These are phyloP conservation scores for Cerastis rubricosa DNA, from an alignment of 2,888 invertebrate species.

Conservation along the genomic window DNA sequence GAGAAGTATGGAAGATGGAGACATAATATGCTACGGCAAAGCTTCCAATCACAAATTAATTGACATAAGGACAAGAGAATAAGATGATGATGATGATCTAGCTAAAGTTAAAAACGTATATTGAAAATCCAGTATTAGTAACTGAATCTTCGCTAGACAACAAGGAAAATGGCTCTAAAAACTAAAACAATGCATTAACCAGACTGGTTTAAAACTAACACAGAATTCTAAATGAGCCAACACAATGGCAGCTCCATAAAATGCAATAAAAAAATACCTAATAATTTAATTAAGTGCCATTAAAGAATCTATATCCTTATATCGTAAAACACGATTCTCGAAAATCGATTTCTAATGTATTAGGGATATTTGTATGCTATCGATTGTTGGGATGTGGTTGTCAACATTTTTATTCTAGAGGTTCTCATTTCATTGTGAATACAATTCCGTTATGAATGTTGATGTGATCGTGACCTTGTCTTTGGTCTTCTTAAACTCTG, in stretches of 20 bases:
- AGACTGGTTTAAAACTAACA: slow-evolving; percentile 34
- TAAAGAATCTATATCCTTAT: slow-evolving; percentile 71
- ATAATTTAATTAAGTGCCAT: slow-evolving; percentile 68
- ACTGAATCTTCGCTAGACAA: slow-evolving; percentile 21
- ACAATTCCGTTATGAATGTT: not conserved
- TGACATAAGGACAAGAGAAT: not conserved
- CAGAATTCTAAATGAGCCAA: slow-evolving; percentile 43
- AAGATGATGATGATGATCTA: not conserved
- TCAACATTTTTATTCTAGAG: slow-evolving; percentile 48
- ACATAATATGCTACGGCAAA: not conserved
- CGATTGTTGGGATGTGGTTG: slow-evolving; percentile 37
- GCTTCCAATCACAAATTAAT: not conserved
- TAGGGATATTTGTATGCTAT: slow-evolving; percentile 62
- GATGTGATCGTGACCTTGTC: too few relatives aligned
- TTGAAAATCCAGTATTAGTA: not conserved
- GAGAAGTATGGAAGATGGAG: not conserved
- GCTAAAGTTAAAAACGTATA: not conserved
- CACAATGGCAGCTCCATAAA: slow-evolving; percentile 45
- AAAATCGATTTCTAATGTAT: slow-evolving; percentile 72
- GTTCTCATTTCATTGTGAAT: slow-evolving; percentile 6
- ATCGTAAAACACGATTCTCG: slow-evolving; percentile 72
- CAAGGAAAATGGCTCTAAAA: slow-evolving; percentile 42
- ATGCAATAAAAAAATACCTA: slow-evolving; percentile 47
- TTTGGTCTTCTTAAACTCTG: too few relatives aligned
- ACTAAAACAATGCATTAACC: slow-evolving; percentile 33